Base-by-base conservation (phyloP, 2,113 vertebrate species). In the Etia nguti region DNA sequence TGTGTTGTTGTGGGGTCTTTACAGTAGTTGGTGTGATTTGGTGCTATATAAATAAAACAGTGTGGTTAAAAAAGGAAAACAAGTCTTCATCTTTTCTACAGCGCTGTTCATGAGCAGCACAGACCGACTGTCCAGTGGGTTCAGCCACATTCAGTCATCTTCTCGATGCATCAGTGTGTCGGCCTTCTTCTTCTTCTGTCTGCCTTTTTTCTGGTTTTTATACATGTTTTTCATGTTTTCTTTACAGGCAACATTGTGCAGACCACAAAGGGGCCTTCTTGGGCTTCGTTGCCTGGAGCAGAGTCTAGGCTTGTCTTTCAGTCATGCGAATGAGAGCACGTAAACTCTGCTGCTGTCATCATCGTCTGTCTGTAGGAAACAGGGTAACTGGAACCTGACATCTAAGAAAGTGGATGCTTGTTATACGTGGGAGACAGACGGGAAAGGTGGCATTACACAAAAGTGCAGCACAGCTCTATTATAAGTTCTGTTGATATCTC, bases 171-270 rank as follows among this genome's bases (percentile, higher is more conserved):
- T 24, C 36, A 15, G 2, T 15, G 36, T 41, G n/a, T 3, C 3
- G 1, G 7, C 36, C 34, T 38, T n/a, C 31, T 65, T n/a, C 31
- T 36, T 36, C 59, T 38, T n/a, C 56, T 18, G n/a, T 38, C 0
- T 22, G 20, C 2, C 34, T 38, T 10, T 38, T 22, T 8, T 68
- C n/a, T 41, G 11, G 11, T 3, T 68, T 65, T 68, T 22, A 15
- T 22, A 11, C 11, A 13, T 41, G 20, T 65, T 65, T n/a, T 34
- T 7, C 31, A 8, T 65, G 18, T 65, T 65, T 65, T 38, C 31
- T 38, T 41, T 68, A 2, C 6, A 68, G 20, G 20, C 7, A 4
- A 41, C 36, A 68, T 8, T 22, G 34, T 41, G 62, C 20, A 41
- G 36, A 15, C 1, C 11, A 3, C 36, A 41, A 12, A 68, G n/a